Base-by-base conservation (phyloP, 2,888 invertebrate genomes). In the Nomada hirtipes region DNA sequence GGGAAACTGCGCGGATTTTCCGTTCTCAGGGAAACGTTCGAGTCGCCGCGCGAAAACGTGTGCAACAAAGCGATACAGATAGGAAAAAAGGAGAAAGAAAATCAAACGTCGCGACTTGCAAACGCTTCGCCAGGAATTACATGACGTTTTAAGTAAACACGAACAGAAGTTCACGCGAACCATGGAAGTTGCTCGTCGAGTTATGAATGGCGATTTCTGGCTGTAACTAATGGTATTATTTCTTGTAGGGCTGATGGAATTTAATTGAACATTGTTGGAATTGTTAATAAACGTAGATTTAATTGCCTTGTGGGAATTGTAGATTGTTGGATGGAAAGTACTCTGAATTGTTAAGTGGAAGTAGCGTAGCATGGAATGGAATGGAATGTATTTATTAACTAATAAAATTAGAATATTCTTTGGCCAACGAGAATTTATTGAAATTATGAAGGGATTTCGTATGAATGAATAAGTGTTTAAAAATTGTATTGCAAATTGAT, bases 21-120 rank as follows among this genome's bases (percentile, higher is more conserved):
- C 76, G 72, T 82, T 82, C 73, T 68, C 64, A 55, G 76, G 71
- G 68, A 76, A 76, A 76, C 76, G 78, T 47, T 80, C 72, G 20
- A 26, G 50, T 15, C 23, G 60, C 76, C 36, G 69, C 82, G 72
- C 64, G 69, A 55, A 29, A 59, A 53, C 64, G 71, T 72, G 70
- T 57, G 18, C 70, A 36, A 57, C 52, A 4, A 13, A 47, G 13
- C 57, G 55, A 53, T 64, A 68, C 64, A 11, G 60, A 42, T 36
- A 55, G 11, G 42, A 44, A 53, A 65, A 36, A 4, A 42, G 26
- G 3, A n/a, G 42, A 42, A 29, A 36, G 26, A 61, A 44, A 44
- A 44, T 11, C 42, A 18, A 20, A 47, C 57, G 11, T 11, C 20
- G 44, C 26, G 26, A 0, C 29, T 26, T 29, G 26, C 64, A 42